Evolutionary conservation across 2,113 vertebrate species (phyloP).

Genomic region (Diadophis punctatus): DNA sequence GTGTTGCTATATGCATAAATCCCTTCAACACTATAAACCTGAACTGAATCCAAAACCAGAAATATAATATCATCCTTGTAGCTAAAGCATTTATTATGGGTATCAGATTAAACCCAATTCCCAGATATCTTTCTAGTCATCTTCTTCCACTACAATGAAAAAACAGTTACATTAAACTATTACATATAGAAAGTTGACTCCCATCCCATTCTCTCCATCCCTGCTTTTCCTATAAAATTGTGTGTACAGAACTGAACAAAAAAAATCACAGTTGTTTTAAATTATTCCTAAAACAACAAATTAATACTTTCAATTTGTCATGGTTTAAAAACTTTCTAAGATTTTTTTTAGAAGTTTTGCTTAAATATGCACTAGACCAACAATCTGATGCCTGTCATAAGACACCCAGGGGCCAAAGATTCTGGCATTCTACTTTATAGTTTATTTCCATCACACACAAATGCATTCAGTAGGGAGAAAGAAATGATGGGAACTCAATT

Average conservation of each 20-base stretch:
- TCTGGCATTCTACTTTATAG: constrained; percentile 63
- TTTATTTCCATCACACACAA: constrained; percentile 60
- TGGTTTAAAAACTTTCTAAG: constrained; percentile 46
- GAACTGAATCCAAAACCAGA: not conserved
- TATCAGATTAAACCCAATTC: not conserved
- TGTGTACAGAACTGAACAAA: constrained; percentile 33
- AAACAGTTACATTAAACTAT: not conserved
- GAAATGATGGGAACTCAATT: constrained; percentile 57
- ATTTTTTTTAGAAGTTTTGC: constrained; percentile 58
- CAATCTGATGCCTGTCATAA: constrained; percentile 58
- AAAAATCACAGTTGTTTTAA: constrained; percentile 17
- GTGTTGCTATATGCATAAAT: constrained; percentile 16
- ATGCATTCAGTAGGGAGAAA: constrained; percentile 48
- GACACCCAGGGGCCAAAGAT: constrained; percentile 56
- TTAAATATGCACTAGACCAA: constrained; percentile 54
- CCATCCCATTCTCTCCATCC: not conserved
- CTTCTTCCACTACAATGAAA: not conserved
- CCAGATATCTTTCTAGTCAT: not conserved
- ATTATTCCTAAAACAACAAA: constrained; percentile 32
- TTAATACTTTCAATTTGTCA: constrained; percentile 44
- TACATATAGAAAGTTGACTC: constrained; percentile 20
- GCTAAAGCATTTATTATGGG: constrained; percentile 17
- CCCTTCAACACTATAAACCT: constrained; percentile 27
- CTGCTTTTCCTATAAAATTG: constrained; percentile 8
- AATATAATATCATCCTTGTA: not conserved